phyloP scores from a whole-genome alignment of 2,797 vertebrate species.

The Anas flavirostris region DNA sequence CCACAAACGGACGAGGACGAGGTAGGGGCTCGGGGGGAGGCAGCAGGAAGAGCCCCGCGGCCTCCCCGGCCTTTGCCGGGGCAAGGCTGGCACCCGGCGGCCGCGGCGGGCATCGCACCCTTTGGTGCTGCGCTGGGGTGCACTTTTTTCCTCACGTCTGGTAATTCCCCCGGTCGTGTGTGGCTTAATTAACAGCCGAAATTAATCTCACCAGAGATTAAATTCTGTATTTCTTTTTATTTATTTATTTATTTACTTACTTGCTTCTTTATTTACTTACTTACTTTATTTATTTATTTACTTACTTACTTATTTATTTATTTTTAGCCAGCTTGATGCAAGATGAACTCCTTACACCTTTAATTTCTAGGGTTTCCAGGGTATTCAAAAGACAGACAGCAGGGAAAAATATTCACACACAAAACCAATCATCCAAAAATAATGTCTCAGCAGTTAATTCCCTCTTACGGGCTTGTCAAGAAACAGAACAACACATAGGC shows the following conservation, averaged over 20 bases:
- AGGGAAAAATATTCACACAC: not conserved
- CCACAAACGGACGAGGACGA: too few species aligned
- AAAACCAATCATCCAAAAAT: not conserved
- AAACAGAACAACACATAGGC: accelerated
- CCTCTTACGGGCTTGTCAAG: not conserved
- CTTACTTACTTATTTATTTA: too few species aligned
- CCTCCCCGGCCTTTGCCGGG: not conserved
- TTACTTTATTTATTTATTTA: too few species aligned
- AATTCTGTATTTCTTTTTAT: too few species aligned
- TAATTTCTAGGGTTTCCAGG: not conserved
- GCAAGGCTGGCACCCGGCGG: constrained; percentile 66
- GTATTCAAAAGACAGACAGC: not conserved
- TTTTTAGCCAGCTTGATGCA: not conserved
- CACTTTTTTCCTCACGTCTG: too few species aligned
- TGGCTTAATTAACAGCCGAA: not conserved
- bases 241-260: too few species aligned
- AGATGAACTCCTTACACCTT: not conserved
- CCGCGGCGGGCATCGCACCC: too few species aligned
- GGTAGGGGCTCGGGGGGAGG: too few species aligned
- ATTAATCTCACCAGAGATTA: not conserved
- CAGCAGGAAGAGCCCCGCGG: too few species aligned
- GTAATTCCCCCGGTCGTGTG: not conserved
- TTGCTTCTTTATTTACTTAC: too few species aligned
- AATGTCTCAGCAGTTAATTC: not conserved
- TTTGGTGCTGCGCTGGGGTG: too few species aligned